A percentile compares a stretch with the other conserved stretches of the same genome.
Conservation (phyloP, 53 echinoderm and acorn worm species). For the Paracentrotus lividus region DNA sequence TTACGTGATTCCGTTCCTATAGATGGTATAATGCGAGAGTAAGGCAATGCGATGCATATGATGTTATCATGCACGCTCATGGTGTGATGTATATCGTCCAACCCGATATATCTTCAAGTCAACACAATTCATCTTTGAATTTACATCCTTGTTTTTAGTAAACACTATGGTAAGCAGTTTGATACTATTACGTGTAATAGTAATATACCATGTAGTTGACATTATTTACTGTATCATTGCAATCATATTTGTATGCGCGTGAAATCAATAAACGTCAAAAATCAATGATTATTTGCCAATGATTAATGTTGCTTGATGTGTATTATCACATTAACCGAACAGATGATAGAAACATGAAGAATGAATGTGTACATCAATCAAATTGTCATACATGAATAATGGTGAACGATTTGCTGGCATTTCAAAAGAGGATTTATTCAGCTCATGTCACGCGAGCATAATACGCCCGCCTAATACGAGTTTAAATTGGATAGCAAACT, state of each 20-base stretch:
- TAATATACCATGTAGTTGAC: no score
- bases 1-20: background rate
- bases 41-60: background rate
- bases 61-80: no score
- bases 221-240: no score
- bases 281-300: background rate
- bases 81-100: no score
- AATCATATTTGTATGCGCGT: background rate
- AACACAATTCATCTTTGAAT: no score
- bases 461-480: no score
- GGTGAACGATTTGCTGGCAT: background rate
- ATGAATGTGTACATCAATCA: background rate
- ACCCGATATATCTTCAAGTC: no score
- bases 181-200: no score
- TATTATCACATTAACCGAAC: background rate
- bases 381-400: background rate
- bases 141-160: no score
- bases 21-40: background rate
- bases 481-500: constrained; percentile 20
- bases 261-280: background rate
- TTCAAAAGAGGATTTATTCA: background rate
- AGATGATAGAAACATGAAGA: background rate
- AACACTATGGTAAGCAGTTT: no score
- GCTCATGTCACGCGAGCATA: background rate
- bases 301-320: background rate